These are phyloP conservation scores for Prionace glauca DNA, from an alignment of 2,797 vertebrate species.

Conservation along the genomic window DNA sequence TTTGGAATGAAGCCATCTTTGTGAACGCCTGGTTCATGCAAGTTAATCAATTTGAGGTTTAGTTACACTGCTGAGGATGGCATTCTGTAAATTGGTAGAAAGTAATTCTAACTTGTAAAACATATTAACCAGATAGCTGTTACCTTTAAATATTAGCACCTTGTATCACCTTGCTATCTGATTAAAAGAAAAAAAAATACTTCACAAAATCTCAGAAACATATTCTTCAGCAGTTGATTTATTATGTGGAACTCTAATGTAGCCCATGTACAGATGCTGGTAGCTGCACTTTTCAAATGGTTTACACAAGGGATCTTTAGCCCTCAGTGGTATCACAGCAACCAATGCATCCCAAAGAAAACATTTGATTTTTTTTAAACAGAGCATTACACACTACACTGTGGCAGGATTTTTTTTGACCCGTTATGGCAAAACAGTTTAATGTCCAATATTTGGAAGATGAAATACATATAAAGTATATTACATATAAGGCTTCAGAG, in stretches of 20 bases:
- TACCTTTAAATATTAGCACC: slow-evolving; percentile 99
- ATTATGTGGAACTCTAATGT: slow-evolving; percentile 84
- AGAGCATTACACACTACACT: slow-evolving; percentile 59
- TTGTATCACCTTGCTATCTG: slow-evolving; percentile 99
- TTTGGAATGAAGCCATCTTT: slow-evolving; percentile 99
- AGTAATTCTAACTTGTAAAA: slow-evolving; percentile 98
- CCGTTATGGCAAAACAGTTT: slow-evolving; percentile 78
- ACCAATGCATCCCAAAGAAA: slow-evolving; percentile 79
- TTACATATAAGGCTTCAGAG: slow-evolving; percentile 98
- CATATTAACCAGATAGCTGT: slow-evolving; percentile 99
- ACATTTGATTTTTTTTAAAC: slow-evolving; percentile 65
- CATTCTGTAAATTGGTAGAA: slow-evolving; percentile 97
- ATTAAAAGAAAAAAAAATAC: slow-evolving; percentile 84
- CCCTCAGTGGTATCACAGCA: slow-evolving; percentile 81
- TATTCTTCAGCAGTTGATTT: slow-evolving; percentile 97
- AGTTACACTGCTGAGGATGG: slow-evolving; percentile 99
- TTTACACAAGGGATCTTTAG: slow-evolving; percentile 75
- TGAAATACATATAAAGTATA: slow-evolving; percentile 96
- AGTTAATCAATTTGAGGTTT: slow-evolving; percentile 99
- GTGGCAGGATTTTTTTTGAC: slow-evolving; percentile 70
- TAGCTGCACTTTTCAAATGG: slow-evolving; percentile 65
- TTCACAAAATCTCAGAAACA: slow-evolving; percentile 99
- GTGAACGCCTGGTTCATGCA: slow-evolving; percentile 98
- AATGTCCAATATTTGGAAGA: slow-evolving; percentile 87
- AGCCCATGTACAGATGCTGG: slow-evolving; percentile 82